Evolutionary conservation across 2,888 invertebrate genomes (phyloP).

Genomic region (Notodonta dromedarius): DNA sequence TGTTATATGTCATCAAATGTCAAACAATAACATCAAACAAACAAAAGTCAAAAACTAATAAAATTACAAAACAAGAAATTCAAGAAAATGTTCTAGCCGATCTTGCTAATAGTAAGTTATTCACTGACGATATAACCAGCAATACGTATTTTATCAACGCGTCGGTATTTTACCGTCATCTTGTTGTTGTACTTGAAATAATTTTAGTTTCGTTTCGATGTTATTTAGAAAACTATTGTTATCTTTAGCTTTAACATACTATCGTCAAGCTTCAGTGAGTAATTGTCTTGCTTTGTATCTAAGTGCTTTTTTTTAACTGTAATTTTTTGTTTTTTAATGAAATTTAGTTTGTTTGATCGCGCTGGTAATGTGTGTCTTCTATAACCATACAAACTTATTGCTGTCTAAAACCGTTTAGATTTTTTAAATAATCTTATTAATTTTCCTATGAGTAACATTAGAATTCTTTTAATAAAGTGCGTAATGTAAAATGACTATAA

Average conservation of each 20-base stretch:
- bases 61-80: constrained; percentile 4
- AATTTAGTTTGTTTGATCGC: too few relatives aligned
- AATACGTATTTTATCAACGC: neutral
- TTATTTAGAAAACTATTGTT: constrained; percentile 17
- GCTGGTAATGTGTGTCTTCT: too few relatives aligned
- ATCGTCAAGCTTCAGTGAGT: constrained; percentile 30
- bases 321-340: constrained; percentile 7
- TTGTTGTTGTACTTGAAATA: constrained; percentile 11
- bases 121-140: neutral
- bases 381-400: too few relatives aligned
- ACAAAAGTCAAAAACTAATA: neutral
- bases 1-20: neutral
- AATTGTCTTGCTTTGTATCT: neutral
- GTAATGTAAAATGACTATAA: too few relatives aligned
- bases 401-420: too few relatives aligned
- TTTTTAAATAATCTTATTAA: too few relatives aligned
- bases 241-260: constrained; percentile 9
- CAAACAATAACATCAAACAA: neutral
- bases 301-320: constrained; percentile 1
- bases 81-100: constrained; percentile 26
- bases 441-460: too few relatives aligned
- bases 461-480: too few relatives aligned
- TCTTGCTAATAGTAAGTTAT: constrained; percentile 6
- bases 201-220: constrained; percentile 24
- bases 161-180: constrained; percentile 32